Conservation (phyloP, 1,140 invertebrate species). For the silkworm (Bombyx mori) region DNA sequence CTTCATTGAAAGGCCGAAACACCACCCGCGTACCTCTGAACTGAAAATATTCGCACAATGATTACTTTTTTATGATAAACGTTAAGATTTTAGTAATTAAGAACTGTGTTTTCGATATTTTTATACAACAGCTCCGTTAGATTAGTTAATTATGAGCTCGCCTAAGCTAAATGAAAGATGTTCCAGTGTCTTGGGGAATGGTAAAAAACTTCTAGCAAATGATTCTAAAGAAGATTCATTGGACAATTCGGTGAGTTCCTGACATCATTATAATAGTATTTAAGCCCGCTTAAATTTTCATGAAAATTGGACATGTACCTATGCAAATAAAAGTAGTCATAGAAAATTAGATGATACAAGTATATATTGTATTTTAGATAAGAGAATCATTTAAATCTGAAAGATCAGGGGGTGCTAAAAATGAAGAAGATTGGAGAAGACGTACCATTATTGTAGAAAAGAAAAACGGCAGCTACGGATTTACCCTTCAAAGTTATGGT, state of each 20-base stretch:
- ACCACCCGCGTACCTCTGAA: too few species aligned
- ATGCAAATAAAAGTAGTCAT: background rate
- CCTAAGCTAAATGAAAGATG: constrained; percentile 57
- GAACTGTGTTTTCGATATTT: too few species aligned
- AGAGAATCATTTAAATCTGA: constrained; percentile 88
- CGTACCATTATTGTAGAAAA: constrained; percentile 94
- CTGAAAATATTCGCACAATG: too few species aligned
- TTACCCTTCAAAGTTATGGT: constrained; percentile 95
- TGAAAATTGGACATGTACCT: background rate
- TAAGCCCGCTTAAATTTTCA: too few species aligned
- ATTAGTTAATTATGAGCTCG: constrained; percentile 38
- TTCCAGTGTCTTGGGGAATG: constrained; percentile 48
- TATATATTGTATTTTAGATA: constrained; percentile 68
- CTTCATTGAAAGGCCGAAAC: background rate
- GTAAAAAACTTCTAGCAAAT: constrained; percentile 45
- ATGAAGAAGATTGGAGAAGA: constrained; percentile 86
- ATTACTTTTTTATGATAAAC: too few species aligned
- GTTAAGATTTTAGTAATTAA: too few species aligned
- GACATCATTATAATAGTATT: too few species aligned
- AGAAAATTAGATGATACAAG: background rate
- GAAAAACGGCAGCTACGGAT: constrained; percentile 92
- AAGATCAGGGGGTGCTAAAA: constrained; percentile 73
- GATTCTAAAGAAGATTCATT: constrained; percentile 57
- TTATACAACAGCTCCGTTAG: too few species aligned
- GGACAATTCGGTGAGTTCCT: constrained; percentile 55